These are phyloP conservation scores for Helarctos malayanus DNA, from an alignment of 2,797 vertebrate species.

Conservation along the genomic window DNA sequence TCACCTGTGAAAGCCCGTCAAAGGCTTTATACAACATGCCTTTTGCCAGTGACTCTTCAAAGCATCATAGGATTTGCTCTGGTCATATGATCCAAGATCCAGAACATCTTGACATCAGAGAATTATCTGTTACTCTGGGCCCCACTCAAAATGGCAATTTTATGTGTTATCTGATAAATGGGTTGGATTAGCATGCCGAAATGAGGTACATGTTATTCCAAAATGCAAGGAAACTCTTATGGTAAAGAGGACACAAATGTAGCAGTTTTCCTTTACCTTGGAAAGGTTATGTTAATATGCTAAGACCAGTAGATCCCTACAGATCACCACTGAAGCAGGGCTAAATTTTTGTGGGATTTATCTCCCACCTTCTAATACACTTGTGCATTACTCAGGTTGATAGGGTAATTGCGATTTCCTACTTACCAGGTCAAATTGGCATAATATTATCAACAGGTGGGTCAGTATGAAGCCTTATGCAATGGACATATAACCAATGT, in stretches of 20 bases:
- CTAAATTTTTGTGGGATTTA: not conserved
- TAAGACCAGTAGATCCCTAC: not conserved
- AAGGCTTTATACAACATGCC: not conserved
- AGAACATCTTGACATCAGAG: not conserved
- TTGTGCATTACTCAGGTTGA: not conserved
- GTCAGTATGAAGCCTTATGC: not conserved
- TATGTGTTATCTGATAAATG: not conserved
- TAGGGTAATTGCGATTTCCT: not conserved
- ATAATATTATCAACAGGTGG: not conserved
- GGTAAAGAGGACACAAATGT: not conserved
- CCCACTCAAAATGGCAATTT: not conserved
- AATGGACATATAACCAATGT: not conserved
- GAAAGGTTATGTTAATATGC: not conserved
- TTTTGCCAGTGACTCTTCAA: not conserved
- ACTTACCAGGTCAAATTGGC: not conserved
- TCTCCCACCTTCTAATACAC: not conserved
- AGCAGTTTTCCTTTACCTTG: not conserved
- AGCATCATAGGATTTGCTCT: not conserved
- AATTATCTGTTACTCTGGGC: not conserved
- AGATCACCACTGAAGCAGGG: not conserved
- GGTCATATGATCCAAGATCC: not conserved
- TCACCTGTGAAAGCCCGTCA: not conserved
- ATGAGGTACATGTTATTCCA: not conserved
- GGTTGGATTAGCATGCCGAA: not conserved
- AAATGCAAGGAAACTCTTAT: not conserved